Conservation (phyloP, 2,888 invertebrate species). For the Agriotes lineatus region DNA sequence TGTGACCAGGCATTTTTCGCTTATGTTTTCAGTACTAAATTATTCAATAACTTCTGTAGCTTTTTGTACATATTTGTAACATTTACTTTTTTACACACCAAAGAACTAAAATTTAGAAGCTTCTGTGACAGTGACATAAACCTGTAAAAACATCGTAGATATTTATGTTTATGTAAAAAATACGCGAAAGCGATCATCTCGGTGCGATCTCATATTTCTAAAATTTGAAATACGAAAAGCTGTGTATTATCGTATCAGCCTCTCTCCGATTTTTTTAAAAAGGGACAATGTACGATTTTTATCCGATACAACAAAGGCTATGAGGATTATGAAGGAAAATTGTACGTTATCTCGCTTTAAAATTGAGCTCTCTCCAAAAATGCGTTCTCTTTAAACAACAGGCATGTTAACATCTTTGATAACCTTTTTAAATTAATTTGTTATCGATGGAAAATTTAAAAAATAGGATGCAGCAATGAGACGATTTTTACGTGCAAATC, state of each 20-base stretch:
- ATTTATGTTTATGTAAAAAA: conserved; percentile 35
- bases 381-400: not conserved
- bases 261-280: conserved; percentile 3
- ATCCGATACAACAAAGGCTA: not conserved
- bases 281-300: conserved; percentile 24
- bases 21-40: conserved; percentile 16
- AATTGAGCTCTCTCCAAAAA: conserved; percentile 15
- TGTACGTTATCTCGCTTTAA: conserved; percentile 19
- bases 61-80: conserved; percentile 41
- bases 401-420: not conserved
- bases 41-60: conserved; percentile 25
- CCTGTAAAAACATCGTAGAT: conserved; percentile 25
- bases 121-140: conserved; percentile 33
- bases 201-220: conserved; percentile 46
- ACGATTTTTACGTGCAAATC: conserved; percentile 44
- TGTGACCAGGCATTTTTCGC: conserved; percentile 17
- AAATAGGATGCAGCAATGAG: conserved; percentile 32
- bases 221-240: conserved; percentile 33
- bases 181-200: conserved; percentile 37
- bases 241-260: conserved; percentile 11
- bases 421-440: not conserved
- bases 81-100: conserved; percentile 50
- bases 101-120: conserved; percentile 54
- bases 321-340: no score
- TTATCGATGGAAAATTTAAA: conserved; percentile 15